phyloP scores from a whole-genome alignment of 1,140 invertebrate species.

The Diprion similis region DNA sequence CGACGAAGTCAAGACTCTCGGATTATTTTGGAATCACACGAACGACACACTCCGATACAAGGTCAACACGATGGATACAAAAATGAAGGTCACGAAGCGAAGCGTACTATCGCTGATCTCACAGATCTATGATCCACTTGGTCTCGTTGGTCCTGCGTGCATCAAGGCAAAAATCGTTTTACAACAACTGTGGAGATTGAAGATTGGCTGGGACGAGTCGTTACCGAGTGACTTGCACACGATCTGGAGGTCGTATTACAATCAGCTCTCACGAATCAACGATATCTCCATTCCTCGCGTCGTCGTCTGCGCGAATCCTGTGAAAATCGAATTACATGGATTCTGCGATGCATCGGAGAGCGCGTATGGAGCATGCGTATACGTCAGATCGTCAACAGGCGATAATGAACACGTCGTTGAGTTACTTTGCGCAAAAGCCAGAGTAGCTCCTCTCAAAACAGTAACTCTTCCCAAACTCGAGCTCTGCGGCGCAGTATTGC shows the following conservation, averaged over 20 bases:
- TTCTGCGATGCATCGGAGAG: conserved; percentile 43
- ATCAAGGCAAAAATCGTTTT: conserved; percentile 45
- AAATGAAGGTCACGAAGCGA: conserved; percentile 27
- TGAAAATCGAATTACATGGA: conserved; percentile 35
- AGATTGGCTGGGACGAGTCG: conserved; percentile 48
- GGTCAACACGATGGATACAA: too few species aligned
- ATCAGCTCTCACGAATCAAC: conserved; percentile 5
- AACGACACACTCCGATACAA: conserved; percentile 32
- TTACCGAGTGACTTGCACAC: conserved; percentile 31
- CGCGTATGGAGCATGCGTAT: conserved; percentile 45
- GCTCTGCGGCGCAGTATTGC: conserved; percentile 42
- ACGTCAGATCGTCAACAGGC: conserved; percentile 26
- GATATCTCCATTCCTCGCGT: conserved; percentile 16
- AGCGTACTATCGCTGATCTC: conserved; percentile 27
- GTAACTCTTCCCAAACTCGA: conserved; percentile 45
- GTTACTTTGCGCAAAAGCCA: conserved; percentile 25
- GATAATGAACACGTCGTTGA: too few species aligned
- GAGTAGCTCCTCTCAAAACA: conserved; percentile 39
- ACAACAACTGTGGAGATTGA: conserved; percentile 45
- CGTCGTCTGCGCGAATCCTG: background rate
- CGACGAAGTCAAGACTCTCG: conserved; percentile 37
- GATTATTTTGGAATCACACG: conserved; percentile 36
- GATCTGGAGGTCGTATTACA: conserved; percentile 11
- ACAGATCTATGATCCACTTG: conserved; percentile 32
- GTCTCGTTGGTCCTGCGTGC: conserved; percentile 25